Evolutionary conservation across 2,888 invertebrate species (phyloP), one percentile per base, ranked within the genome.

Genomic region (Gymnoscelis rufifasciata): DNA sequence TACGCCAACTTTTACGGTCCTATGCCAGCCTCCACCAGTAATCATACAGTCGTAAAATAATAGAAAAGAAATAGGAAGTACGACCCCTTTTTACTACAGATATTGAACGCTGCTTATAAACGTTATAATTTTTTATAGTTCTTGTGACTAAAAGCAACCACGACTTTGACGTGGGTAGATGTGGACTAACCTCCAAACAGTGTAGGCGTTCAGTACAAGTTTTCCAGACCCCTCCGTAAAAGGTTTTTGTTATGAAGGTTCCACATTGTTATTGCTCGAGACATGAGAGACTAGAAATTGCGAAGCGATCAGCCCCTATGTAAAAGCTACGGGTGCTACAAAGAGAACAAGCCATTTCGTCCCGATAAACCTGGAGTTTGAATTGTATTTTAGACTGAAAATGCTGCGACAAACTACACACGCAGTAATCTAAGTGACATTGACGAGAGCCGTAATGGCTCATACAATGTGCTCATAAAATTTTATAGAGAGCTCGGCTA

Each of bases 401-500:
- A 68, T 72, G 59, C 48, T 57, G 54, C 71, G 68, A 71, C 71
- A 70, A 77, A 78, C 78, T 75, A 68, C 68, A 68, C 66, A 66
- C n/a, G n/a, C n/a, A n/a, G n/a, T n/a, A n/a, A n/a, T n/a, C 73
- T 66, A 73, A 74, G 75, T 74, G 77, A 74, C 78, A 76, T 74
- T 74, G 74, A 82, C 77, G 74, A 77, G 73, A 71, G 66, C 71
- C 75, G 70, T 80, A 82, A 78, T 71, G 74, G 76, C 68, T 82
- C 78, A 76, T 80, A 82, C 75, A 71, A 74, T 61, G 73, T 62
- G 75, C 65, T 81, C 83, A 71, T 86, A 84, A 86, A 86, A 81
- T 83, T 80, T 86, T 84, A 83, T 81, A 74, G 78, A 66, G 62
- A 60, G 66, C 73, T 75, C 63, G 66, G 66, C 68, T 66, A 66